Conservation (phyloP, 2,113 vertebrate species). For the Oenanthe melanoleuca region DNA sequence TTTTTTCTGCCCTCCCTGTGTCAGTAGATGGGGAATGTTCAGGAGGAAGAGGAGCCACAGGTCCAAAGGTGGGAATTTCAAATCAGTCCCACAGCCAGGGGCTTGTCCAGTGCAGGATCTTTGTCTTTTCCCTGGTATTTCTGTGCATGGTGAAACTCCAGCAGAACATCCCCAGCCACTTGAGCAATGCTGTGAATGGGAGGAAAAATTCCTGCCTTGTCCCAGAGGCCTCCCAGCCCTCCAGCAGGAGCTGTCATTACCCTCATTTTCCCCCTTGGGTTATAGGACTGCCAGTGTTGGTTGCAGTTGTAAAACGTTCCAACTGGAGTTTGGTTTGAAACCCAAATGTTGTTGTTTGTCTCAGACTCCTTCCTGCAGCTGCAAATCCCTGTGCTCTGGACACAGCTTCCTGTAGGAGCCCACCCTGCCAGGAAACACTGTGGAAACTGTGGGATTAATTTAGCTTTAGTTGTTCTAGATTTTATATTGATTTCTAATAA, state of each 20-base stretch:
- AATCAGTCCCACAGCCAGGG: background rate
- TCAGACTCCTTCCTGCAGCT: background rate
- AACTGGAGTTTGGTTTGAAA: background rate
- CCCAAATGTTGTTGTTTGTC: background rate
- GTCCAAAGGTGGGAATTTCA: background rate
- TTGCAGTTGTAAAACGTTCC: conserved; percentile 54
- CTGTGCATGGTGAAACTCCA: conserved; percentile 1
- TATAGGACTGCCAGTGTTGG: background rate
- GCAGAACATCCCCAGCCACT: background rate
- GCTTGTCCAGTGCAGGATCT: background rate
- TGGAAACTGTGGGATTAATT: background rate
- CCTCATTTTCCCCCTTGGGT: background rate
- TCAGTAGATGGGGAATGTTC: background rate
- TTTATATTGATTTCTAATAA: background rate
- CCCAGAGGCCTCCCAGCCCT: conserved; percentile 20
- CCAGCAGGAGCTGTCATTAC: conserved; percentile 21
- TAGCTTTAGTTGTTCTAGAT: background rate
- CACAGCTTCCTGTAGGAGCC: background rate
- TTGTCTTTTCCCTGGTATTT: background rate
- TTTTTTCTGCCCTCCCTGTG: background rate
- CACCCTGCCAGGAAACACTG: background rate
- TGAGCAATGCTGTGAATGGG: conserved; percentile 23
- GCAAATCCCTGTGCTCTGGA: conserved; percentile 2
- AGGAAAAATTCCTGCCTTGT: conserved; percentile 15
- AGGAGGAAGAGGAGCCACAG: background rate